phyloP scores from a whole-genome alignment of 2,113 vertebrate species.

The Promerops cafer region DNA sequence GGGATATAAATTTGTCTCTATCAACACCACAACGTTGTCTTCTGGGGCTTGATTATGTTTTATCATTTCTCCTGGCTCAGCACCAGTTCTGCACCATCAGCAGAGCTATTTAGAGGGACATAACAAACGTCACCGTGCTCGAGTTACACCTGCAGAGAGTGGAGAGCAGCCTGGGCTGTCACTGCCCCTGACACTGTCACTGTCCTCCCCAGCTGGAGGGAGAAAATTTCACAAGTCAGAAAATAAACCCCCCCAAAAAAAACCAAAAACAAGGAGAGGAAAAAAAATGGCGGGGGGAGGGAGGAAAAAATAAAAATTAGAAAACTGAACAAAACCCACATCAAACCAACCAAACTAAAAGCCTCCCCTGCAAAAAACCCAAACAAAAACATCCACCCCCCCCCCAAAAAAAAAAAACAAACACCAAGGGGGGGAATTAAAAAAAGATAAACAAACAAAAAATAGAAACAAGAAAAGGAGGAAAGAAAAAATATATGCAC shows the following conservation, averaged over 20 bases:
- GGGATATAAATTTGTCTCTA: background rate
- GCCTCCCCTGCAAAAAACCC: accelerated
- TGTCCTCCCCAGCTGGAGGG: background rate
- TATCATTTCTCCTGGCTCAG: constrained; percentile 27
- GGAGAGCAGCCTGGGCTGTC: background rate
- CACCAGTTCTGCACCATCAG: constrained; percentile 7
- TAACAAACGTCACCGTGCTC: background rate
- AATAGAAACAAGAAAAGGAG: accelerated
- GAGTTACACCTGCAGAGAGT: background rate
- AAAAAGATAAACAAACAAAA: background rate
- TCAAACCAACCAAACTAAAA: background rate
- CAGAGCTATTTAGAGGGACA: background rate
- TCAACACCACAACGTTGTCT: background rate
- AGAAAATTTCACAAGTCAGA: accelerated
- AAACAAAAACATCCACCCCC: accelerated
- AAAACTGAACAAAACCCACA: accelerated
- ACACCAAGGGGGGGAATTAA: no score
- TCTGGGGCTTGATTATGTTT: background rate
- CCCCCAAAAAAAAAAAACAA: accelerated
- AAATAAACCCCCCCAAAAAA: background rate
- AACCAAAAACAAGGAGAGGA: no score
- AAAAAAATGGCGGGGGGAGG: no score
- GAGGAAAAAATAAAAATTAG: background rate
- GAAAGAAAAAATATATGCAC: background rate
- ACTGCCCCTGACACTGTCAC: background rate